Percentiles rank a stretch among this genome's conserved stretches.
Evolutionary conservation across 2,113 vertebrate species (phyloP).

Genomic region (Piprites chloris): DNA sequence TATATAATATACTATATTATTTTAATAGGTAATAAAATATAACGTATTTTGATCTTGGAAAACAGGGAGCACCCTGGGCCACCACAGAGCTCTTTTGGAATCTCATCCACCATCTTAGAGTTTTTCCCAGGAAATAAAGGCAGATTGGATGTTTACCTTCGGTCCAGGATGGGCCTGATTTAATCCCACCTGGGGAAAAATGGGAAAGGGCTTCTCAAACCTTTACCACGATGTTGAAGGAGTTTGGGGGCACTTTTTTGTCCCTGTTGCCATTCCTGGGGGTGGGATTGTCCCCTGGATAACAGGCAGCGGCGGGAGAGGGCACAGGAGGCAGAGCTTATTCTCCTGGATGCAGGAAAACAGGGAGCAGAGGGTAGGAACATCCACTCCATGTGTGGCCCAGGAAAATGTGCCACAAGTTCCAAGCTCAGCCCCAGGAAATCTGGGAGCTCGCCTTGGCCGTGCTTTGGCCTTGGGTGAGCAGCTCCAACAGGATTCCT

Average conservation of each 20-base stretch:
- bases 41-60: background rate
- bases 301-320: background rate
- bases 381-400: background rate
- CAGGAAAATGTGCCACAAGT: background rate
- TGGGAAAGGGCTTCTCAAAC: background rate
- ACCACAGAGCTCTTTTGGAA: background rate
- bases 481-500: conserved; percentile 4
- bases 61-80: background rate
- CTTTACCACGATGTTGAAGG: background rate
- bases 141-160: background rate
- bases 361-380: background rate
- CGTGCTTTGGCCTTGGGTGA: conserved; percentile 31
- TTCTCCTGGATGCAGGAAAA: background rate
- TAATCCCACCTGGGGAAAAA: background rate
- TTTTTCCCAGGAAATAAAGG: background rate
- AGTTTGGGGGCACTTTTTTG: background rate
- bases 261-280: fast-evolving
- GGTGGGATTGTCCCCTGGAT: background rate
- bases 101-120: background rate
- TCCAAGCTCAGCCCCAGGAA: conserved; percentile 21
- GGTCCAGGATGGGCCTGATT: background rate
- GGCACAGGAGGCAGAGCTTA: background rate
- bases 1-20: background rate
- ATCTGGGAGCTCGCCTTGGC: background rate
- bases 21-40: background rate